phyloP scores from a whole-genome alignment of 2,888 invertebrate genomes.

The Aspidiotus destructor region DNA sequence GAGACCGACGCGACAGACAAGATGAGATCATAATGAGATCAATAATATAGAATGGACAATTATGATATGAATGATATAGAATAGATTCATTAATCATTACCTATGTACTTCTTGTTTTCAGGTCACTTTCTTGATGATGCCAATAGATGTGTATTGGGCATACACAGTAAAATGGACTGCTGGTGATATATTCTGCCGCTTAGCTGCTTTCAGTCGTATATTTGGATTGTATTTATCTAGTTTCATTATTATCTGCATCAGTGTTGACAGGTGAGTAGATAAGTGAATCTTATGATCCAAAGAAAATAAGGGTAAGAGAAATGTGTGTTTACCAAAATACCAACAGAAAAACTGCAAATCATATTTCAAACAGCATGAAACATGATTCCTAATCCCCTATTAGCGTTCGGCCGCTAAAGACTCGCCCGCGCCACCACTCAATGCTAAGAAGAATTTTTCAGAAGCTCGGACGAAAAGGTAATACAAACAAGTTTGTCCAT shows the following conservation, averaged over 20 bases:
- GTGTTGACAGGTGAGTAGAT: slow-evolving; percentile 64
- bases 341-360: neutral
- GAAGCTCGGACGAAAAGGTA: no score
- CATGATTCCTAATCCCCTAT: no score
- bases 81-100: no score
- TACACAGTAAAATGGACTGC: slow-evolving; percentile 77
- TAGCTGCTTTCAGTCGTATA: slow-evolving; percentile 77
- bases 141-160: slow-evolving; percentile 81
- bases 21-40: no score
- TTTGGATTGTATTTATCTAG: slow-evolving; percentile 81
- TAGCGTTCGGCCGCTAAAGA: no score
- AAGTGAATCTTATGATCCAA: neutral
- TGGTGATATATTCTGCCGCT: slow-evolving; percentile 71
- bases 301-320: neutral
- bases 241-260: slow-evolving; percentile 80
- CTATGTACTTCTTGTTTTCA: slow-evolving; percentile 43
- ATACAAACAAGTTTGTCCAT: no score
- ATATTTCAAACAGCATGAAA: neutral
- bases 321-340: neutral
- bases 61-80: no score
- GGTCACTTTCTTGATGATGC: slow-evolving; percentile 85
- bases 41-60: no score
- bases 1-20: no score
- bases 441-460: no score
- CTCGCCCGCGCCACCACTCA: no score